Evolutionary conservation across 1,140 invertebrate species (phyloP).

Genomic region (Drosophila ananassae): DNA sequence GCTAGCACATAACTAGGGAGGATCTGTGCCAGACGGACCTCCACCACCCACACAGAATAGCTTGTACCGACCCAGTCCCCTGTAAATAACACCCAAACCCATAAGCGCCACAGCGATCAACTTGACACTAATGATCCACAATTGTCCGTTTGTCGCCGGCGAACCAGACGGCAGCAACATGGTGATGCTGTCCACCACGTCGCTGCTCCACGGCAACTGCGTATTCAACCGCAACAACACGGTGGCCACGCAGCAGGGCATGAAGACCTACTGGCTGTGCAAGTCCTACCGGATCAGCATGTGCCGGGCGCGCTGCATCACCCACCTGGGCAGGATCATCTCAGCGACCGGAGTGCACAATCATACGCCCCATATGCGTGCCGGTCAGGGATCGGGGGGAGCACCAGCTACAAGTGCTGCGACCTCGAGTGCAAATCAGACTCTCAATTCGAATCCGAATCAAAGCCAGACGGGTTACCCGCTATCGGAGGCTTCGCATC

Average conservation of each 20-base stretch:
- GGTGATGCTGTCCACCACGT: constrained; percentile 84
- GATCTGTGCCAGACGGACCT: constrained; percentile 1
- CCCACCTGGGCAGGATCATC: constrained; percentile 81
- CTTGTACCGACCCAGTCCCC: constrained; percentile 1
- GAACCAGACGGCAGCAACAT: constrained; percentile 76
- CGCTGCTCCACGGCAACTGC: constrained; percentile 82
- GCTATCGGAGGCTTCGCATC: constrained; percentile 44
- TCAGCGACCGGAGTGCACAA: constrained; percentile 83
- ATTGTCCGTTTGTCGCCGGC: constrained; percentile 63
- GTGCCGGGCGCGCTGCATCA: constrained; percentile 83
- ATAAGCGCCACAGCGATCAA: constrained; percentile 42
- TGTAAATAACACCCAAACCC: constrained; percentile 67
- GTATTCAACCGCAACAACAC: constrained; percentile 84
- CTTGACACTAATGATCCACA: constrained; percentile 72
- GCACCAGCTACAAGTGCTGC: constrained; percentile 1
- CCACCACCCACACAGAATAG: constrained; percentile 14
- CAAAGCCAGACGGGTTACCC: constrained; percentile 49
- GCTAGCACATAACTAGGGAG: constrained; percentile 4
- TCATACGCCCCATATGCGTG: constrained; percentile 82
- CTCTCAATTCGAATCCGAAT: constrained; percentile 34
- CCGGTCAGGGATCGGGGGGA: constrained; percentile 25
- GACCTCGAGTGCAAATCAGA: background rate
- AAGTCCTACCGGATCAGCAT: constrained; percentile 84
- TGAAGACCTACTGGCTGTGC: constrained; percentile 84
- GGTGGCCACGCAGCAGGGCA: constrained; percentile 83